phyloP scores from a whole-genome alignment of 2,113 vertebrate species.

The Bos indicus region DNA sequence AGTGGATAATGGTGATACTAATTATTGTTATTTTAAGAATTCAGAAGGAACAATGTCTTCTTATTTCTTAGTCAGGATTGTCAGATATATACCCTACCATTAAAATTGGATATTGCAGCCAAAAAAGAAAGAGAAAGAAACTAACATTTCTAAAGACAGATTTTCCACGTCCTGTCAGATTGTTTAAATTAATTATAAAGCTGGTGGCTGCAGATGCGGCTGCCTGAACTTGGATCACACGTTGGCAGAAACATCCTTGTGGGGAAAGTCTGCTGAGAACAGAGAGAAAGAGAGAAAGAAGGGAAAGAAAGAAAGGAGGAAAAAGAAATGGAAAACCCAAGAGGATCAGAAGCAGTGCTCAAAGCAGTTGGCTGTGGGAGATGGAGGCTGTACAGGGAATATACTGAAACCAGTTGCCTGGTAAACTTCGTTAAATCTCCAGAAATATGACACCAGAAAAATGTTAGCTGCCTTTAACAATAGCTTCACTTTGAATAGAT shows the following conservation, averaged over 20 bases:
- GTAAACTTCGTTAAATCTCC: neutral
- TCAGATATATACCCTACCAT: conserved; percentile 68
- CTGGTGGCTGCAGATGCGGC: neutral
- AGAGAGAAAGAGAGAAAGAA: neutral
- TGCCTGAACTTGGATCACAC: neutral
- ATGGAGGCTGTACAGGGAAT: neutral
- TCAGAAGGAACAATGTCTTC: conserved; percentile 30
- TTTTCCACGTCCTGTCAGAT: conserved; percentile 49
- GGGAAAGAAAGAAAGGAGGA: accelerated
- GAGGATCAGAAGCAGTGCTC: neutral
- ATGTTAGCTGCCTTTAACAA: neutral
- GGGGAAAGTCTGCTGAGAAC: neutral
- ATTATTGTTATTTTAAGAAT: conserved; percentile 59
- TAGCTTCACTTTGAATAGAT: neutral
- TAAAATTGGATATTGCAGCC: conserved; percentile 70
- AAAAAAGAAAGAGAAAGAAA: conserved; percentile 69
- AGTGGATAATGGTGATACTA: conserved; percentile 25
- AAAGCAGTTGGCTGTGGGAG: neutral
- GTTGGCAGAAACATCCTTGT: neutral
- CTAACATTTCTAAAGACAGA: conserved; percentile 56
- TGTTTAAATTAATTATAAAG: conserved; percentile 58
- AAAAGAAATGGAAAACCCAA: neutral
- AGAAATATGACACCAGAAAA: neutral
- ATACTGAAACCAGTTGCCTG: neutral
- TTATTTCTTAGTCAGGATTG: conserved; percentile 71